Evolutionary conservation across 2,888 invertebrate genomes (phyloP), one percentile per base, ranked within the genome.

Genomic region (Adineta ricciae): DNA sequence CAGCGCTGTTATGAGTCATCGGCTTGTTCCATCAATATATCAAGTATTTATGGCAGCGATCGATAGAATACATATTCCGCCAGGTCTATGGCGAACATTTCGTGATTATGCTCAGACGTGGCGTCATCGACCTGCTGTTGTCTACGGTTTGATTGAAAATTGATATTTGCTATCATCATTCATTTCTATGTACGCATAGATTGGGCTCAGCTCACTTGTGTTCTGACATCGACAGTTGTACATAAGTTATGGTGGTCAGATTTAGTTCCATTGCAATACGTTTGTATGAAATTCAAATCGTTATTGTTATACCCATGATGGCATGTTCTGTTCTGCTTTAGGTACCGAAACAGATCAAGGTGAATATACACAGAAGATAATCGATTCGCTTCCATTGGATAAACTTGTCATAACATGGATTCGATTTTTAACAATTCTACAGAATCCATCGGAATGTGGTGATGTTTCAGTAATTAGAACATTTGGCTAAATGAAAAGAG

Each of bases 61-160:
- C 88, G 92, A 93, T 84, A 92, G 93, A 87, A 96, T 95, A 89
- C 97, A 97, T 91, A 97, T 97, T 1, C 94, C 96, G 5, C 97
- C 97, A 11, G 95, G 96, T 1, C 92, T 97, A 87, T 97, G 97
- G 97, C 95, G 96, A 90, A 97, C 97, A 0, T 92, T 97, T 87
- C 93, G 95, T 88, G 96, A 96, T 91, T 95, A 96, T 88, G 96
- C 96, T 90, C 93, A 94, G 88, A 94, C 94, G 88, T 97, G 97
- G 97, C 93, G 97, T 21, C 97, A 98, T 92, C 94, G 97, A 86
- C 93, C 95, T 86, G 95, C 96, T 50, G 92, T 98, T 14, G 93
- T 97, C 46, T 95, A 95, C 90, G 97, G 97, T 89, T 97, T 97
- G 97, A 95, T 96, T 9, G 14, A 14, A 91, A 93, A 46, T 46